Evolutionary conservation across 2,113 vertebrate species (phyloP).

Genomic region (Sminthopsis crassicaudata): DNA sequence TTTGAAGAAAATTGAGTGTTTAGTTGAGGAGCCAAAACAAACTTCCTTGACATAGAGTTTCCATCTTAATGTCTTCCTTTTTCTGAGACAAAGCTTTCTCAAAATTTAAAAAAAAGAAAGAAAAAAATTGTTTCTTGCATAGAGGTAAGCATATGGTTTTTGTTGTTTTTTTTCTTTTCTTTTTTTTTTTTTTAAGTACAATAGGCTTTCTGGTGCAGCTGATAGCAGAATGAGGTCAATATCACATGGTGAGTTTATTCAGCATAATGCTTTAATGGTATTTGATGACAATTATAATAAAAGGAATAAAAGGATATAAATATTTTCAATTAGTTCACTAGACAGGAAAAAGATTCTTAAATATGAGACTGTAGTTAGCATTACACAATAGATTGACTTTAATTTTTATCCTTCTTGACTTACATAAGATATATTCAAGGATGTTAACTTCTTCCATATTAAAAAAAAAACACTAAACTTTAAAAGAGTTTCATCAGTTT

Average conservation of each 20-base stretch:
- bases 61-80: not conserved
- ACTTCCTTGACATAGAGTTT: not conserved
- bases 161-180: no score
- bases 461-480: not conserved
- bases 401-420: not conserved
- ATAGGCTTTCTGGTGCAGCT: not conserved
- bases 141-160: not conserved
- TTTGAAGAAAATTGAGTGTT: not conserved
- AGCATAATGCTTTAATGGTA: not conserved
- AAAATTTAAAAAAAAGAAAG: not conserved
- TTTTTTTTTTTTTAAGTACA: not conserved
- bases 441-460: not conserved
- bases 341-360: not conserved
- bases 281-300: not conserved
- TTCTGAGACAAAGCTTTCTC: not conserved
- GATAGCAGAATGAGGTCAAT: not conserved
- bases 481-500: not conserved
- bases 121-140: not conserved
- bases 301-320: not conserved
- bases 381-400: not conserved
- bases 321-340: not conserved
- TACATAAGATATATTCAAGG: not conserved
- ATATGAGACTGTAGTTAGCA: not conserved
- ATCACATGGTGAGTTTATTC: not conserved
- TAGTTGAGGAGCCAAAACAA: not conserved